These are phyloP conservation scores for Phrynocephalus versicolor DNA, from an alignment of 2,113 vertebrate genomes.

Conservation along the genomic window DNA sequence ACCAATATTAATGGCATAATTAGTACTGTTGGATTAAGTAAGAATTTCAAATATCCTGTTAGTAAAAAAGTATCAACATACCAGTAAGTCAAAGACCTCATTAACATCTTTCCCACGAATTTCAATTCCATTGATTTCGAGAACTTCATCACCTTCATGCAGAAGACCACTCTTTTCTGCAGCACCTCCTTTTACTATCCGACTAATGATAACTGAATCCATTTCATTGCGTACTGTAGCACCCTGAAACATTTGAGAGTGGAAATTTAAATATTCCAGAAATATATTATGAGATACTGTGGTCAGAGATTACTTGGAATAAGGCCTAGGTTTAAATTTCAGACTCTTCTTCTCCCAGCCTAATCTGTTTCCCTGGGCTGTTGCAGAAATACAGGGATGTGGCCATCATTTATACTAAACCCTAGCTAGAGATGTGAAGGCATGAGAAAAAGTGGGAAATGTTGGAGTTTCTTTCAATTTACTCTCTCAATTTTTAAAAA, in stretches of 20 bases:
- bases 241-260: constrained; percentile 76
- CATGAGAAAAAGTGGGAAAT: too few relatives aligned
- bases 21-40: not conserved
- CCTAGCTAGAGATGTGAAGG: too few relatives aligned
- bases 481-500: too few relatives aligned
- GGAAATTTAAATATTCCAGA: constrained; percentile 37
- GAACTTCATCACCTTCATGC: constrained; percentile 93
- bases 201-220: constrained; percentile 94
- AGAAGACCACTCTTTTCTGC: constrained; percentile 92
- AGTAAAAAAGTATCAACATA: constrained; percentile 71
- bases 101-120: constrained; percentile 95
- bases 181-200: constrained; percentile 92
- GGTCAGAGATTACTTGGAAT: not conserved
- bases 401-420: not conserved
- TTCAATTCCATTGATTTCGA: constrained; percentile 92
- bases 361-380: not conserved
- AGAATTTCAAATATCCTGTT: not conserved
- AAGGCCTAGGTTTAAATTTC: not conserved
- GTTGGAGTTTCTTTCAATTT: too few relatives aligned
- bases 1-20: not conserved
- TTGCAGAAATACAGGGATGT: too few relatives aligned
- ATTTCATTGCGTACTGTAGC: constrained; percentile 94
- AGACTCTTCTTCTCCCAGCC: not conserved
- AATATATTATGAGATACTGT: not conserved
- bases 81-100: constrained; percentile 94